Evolutionary conservation across 2,113 vertebrate genomes (phyloP), one percentile per base, ranked within the genome.

Genomic region (Proteles cristata): DNA sequence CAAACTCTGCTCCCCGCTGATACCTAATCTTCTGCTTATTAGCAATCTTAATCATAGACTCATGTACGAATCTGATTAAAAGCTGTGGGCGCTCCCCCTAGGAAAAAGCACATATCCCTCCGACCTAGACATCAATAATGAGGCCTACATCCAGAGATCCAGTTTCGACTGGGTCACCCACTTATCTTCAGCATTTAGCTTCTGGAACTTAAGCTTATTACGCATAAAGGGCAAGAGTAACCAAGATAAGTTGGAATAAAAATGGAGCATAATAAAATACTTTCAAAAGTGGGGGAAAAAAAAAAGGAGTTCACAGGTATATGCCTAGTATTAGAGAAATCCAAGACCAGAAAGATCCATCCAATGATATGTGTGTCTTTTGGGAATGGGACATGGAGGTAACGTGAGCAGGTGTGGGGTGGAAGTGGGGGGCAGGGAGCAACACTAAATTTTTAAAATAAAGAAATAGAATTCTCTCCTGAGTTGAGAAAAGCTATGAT

Each of bases 371-470:
- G 1, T 65, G 39, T 61, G 26, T 26, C 31, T 53, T 19, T 26
- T 50, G 3, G 23, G 14, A 61, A 28, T n/a, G 25, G 53, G 53
- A n/a, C 10, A 19, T 25, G 35, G 15, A 17, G 11, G 33, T 65
- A 68, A 2, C 55, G 6, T 1, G 25, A 6, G 8, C 50, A 71
- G 85, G 4, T 76, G 14, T 16, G 11, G 25, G 28, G 43, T 5
- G 11, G 39, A 2, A 2, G 0, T 1, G 4, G 1, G 4, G 3
- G 0, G 2, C 3, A 39, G 9, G 21, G 71, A 0, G 0, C 0
- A 9, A 21, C 35, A 39, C 50, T 94, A 43, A 77, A 26, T 80
- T 82, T 93, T 33, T 53, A 90, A 90, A 95, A 65, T 26, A 82
- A 95, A 92, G 33, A 94, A 14, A 79, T 2, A 23, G 6, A 21